Percentiles rank a stretch among this genome's conserved stretches.
These are phyloP conservation scores for Lingula anatina DNA, from an alignment of 2,888 invertebrate species.

Conservation along the genomic window DNA sequence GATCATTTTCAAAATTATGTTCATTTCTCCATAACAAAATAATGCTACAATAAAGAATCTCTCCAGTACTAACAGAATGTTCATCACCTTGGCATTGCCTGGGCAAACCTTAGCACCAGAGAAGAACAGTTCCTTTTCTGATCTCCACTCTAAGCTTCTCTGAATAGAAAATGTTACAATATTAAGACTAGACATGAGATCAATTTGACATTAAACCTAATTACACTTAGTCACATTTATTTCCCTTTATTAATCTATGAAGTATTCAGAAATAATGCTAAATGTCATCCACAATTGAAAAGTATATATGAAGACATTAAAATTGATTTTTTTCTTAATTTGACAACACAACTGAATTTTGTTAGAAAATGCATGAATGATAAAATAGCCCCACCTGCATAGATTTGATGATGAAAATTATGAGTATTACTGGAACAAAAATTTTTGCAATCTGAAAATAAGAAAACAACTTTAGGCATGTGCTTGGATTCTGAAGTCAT, in stretches of 20 bases:
- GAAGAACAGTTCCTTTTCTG: slow-evolving; percentile 71
- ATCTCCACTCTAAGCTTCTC: slow-evolving; percentile 67
- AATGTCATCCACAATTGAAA: too few relatives aligned
- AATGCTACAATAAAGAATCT: too few relatives aligned
- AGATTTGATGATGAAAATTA: slow-evolving; percentile 46
- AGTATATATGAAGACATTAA: not conserved
- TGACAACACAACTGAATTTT: not conserved
- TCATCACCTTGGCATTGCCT: slow-evolving; percentile 74
- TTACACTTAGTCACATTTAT: too few relatives aligned
- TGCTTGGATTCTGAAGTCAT: too few relatives aligned
- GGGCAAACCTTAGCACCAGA: slow-evolving; percentile 86
- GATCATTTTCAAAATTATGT: too few relatives aligned
- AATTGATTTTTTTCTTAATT: not conserved
- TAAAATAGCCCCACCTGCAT: slow-evolving; percentile 20
- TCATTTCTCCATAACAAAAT: too few relatives aligned
- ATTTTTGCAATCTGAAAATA: slow-evolving; percentile 9
- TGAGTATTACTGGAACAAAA: slow-evolving; percentile 23
- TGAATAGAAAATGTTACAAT: slow-evolving; percentile 20
- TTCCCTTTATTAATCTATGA: too few relatives aligned
- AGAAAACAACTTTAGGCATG: too few relatives aligned
- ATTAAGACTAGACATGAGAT: too few relatives aligned
- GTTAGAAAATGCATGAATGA: not conserved
- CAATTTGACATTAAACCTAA: too few relatives aligned
- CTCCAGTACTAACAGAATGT: too few relatives aligned
- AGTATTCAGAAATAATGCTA: too few relatives aligned